Base-by-base conservation (phyloP, 2,888 invertebrate species). In the Calameuta idolon region DNA sequence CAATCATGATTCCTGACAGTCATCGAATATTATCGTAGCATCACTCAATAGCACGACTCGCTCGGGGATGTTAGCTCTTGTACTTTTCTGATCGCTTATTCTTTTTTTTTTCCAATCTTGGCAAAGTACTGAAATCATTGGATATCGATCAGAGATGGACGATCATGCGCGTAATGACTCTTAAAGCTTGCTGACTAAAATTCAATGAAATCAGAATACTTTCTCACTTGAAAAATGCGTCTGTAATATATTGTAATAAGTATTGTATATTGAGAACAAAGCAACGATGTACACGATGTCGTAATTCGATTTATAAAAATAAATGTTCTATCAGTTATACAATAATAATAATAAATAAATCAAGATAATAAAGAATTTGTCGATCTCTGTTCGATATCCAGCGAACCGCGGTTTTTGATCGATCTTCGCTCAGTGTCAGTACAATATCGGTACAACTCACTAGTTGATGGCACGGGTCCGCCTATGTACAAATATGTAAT, bases 391-490 rank as follows among this genome's bases (percentile, higher is more conserved):
- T 55, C 23, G 55, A 55, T 55, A 55, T 55, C 55, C 55, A 55
- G 55, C 23, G 23, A 55, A 55, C 23, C 23, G 15, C 15, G 5
- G 15, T 55, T 55, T 55, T 23, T 55, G 23, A 23, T 55, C 55
- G 55, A 55, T 55, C 55, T 55, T 55, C 55, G 55, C 23, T 71
- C 71, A 34, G 82, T 83, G 87, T 84, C 85, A 87, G 86, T 85
- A 86, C 83, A 85, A 90, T 90, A 90, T 90, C 88, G 90, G 90
- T 90, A 90, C 90, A 90, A 90, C 90, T 90, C 90, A 89, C 88
- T 90, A 89, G 88, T 90, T 90, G 87, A 90, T 90, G 90, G 90
- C 90, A 90, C 90, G 90, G 90, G 89, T 90, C 90, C 89, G 89
- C 88, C 88, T 90, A 90, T 90, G 88, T 90, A 90, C 90, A 90